Evolutionary conservation across 2,888 invertebrate genomes (phyloP), one percentile per base, ranked within the genome.

Genomic region (Cephus pulcher): DNA sequence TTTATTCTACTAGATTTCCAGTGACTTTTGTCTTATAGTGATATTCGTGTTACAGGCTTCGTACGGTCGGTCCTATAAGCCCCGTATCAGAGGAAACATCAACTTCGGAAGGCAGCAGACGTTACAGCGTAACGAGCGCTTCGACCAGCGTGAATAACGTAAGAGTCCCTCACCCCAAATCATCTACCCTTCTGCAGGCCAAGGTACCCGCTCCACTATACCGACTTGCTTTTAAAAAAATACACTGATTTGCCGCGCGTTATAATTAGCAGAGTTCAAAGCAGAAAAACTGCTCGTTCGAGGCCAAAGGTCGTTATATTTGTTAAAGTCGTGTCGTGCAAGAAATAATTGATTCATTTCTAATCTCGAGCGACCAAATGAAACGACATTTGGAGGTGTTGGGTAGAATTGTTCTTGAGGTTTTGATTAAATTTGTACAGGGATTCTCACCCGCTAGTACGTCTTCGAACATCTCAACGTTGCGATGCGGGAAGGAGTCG

Each of bases 401-500:
- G 23, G 56, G 23, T 15, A 6, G 56, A 56, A 23, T 9, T 9
- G 1, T 23, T 56, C 2, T 1, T 23, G 56, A 56, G 9, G 40
- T 70, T 33, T 34, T 32, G 4, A 11, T 71, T 71, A 15, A 15
- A 32, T 78, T 75, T 73, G 79, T 80, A 1, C 84, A 90, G 91
- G 88, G 89, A 69, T 88, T 89, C 35, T 90, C 89, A 11, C 86
- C 89, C 9, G 88, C 85, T 68, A 90, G 89, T 73, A 85, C 87
- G 3, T 86, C 88, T 6, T 90, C 91, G 15, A 89, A 88, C 73
- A 76, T 86, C 34, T 87, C 90, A 3, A 88, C 87, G 4, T 75
- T 90, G 77, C 86, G 85, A 3, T 85, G 82, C 74, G 89, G 90
- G 0, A 91, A 91, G 79, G 96, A 96, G 84, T 95, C 94, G 9